These are phyloP conservation scores for Clostera curtula DNA, from an alignment of 2,888 invertebrate genomes.

Conservation along the genomic window DNA sequence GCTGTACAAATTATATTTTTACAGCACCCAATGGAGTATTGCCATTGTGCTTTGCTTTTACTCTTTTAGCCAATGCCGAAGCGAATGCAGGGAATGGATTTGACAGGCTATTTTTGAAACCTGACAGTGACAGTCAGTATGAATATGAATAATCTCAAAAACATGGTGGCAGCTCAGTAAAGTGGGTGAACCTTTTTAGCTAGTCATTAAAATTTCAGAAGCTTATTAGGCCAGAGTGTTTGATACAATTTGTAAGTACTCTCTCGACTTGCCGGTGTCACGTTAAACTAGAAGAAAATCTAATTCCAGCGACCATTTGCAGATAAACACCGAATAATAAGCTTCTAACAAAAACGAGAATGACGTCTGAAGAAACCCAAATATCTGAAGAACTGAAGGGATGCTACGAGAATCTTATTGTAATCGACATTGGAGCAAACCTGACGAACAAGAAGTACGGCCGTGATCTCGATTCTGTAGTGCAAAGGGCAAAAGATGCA, in stretches of 20 bases:
- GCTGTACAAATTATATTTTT: not conserved
- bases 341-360: slow-evolving; percentile 63
- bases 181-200: slow-evolving; percentile 54
- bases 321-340: slow-evolving; percentile 71
- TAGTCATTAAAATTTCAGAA: slow-evolving; percentile 58
- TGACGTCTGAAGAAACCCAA: slow-evolving; percentile 71
- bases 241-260: slow-evolving; percentile 68
- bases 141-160: slow-evolving; percentile 37
- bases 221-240: slow-evolving; percentile 72
- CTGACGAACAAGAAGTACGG: slow-evolving; percentile 94
- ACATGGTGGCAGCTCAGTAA: slow-evolving; percentile 71
- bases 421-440: slow-evolving; percentile 94
- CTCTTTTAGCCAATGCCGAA: slow-evolving; percentile 9
- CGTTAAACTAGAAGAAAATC: slow-evolving; percentile 7
- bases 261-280: slow-evolving; percentile 1
- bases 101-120: slow-evolving; percentile 12
- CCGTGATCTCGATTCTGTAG: slow-evolving; percentile 92
- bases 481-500: slow-evolving; percentile 94
- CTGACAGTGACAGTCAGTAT: too few relatives aligned
- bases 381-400: slow-evolving; percentile 78
- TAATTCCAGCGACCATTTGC: slow-evolving; percentile 21
- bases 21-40: slow-evolving; percentile 5
- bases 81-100: not conserved
- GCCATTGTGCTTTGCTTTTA: accelerated
- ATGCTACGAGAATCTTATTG: slow-evolving; percentile 92